Base-by-base conservation (phyloP, 1,140 invertebrate genomes). In the Triops longicaudatus region DNA sequence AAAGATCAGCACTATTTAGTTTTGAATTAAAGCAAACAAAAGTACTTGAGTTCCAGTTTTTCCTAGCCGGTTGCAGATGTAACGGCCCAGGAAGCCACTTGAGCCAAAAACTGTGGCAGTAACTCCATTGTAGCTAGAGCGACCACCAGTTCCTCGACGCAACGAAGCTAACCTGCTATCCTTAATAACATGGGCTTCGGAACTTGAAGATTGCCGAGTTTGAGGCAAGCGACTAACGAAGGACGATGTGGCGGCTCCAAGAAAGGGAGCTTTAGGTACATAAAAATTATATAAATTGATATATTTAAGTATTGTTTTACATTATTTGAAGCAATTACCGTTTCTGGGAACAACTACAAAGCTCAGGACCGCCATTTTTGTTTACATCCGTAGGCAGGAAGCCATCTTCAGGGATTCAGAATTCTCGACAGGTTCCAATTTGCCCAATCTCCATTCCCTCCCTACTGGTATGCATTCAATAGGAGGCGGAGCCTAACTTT, bases 61-160 rank as follows among this genome's bases (percentile, higher is more conserved):
- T 82, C 95, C 96, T 31, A 99, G 84, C 82, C 90, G 89, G 82
- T 97, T 98, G 81, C 92, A 91, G 22, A 99, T 87, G 86, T 91
- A 90, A 75, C 88, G 84, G 0, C 97, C 98, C 9, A 98, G 82
- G 81, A 96, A 96, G 11, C 98, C 98, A 75, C 88, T 90, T 63
- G 89, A 88, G 42, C 98, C 98, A 86, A 99, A 99, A 2, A 99
- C 91, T n/a, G 98, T 99, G 11, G 93, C 96, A 5, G 99, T 94
- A 78, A 94, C 89, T 0, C 98, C 98, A 86, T 92, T 99, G 82
- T 99, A 99, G 81, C 95, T 98, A 79, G 92, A 93, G 27, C 98
- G 90, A 43, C 97, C 97, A 43, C 97, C 97, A 63, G 93, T 95
- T 26, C 96, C 97, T 82, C 92, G 87, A 84, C 93, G 94, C 80